A percentile compares a stretch with the other conserved stretches of the same genome.
These are phyloP conservation scores for Rhabditoides inermis DNA, from an alignment of 2,888 invertebrate species.

Conservation along the genomic window DNA sequence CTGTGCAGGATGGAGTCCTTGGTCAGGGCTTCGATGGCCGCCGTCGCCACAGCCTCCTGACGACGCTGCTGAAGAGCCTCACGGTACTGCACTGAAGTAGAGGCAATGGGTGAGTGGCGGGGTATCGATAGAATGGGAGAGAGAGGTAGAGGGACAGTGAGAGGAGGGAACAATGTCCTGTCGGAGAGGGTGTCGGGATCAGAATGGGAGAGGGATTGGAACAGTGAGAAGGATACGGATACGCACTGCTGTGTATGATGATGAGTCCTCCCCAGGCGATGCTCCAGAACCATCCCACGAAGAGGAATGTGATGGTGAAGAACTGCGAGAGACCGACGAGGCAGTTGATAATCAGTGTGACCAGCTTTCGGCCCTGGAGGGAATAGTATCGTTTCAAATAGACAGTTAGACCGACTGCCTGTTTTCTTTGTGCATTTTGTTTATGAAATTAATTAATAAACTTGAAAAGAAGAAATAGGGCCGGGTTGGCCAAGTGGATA, in stretches of 20 bases:
- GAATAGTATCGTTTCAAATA: too few relatives aligned
- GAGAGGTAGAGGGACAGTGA: too few relatives aligned
- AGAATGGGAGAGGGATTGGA: too few relatives aligned
- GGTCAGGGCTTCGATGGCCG: slow-evolving; percentile 51
- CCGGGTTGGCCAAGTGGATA: too few relatives aligned
- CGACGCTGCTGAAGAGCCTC: slow-evolving; percentile 51
- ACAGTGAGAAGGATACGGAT: too few relatives aligned
- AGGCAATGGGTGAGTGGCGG: background rate
- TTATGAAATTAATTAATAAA: too few relatives aligned
- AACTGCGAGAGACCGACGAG: slow-evolving; percentile 79
- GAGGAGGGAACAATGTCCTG: too few relatives aligned
- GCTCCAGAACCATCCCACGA: slow-evolving; percentile 84
- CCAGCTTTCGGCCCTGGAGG: slow-evolving; percentile 39
- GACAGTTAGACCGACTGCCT: too few relatives aligned
- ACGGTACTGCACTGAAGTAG: slow-evolving; percentile 51
- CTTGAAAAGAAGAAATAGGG: too few relatives aligned
- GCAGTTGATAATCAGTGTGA: slow-evolving; percentile 70
- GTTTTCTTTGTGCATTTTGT: too few relatives aligned
- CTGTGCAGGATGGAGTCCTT: slow-evolving; percentile 51
- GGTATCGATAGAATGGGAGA: too few relatives aligned
- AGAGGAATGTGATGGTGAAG: slow-evolving; percentile 85
- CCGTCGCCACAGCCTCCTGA: slow-evolving; percentile 50
- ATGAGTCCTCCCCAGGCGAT: slow-evolving; percentile 94
- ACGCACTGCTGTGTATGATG: slow-evolving; percentile 77
- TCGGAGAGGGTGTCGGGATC: too few relatives aligned